A percentile compares a stretch with the other conserved stretches of the same genome.
Evolutionary conservation across 1,140 invertebrate species (phyloP).

Genomic region (Cyclina sinensis): DNA sequence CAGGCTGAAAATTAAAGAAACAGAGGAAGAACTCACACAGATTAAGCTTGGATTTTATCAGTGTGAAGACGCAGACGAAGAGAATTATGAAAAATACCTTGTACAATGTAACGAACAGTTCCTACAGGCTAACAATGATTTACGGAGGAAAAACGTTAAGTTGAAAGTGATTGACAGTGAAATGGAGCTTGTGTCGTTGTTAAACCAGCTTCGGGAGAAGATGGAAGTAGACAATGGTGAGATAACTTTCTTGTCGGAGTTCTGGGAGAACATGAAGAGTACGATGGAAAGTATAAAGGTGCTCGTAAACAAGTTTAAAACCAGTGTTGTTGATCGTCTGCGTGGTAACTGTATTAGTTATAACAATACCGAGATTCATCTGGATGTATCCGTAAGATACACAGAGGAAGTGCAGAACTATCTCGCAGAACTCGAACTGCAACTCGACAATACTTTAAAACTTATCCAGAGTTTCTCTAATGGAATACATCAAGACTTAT

Average conservation of each 20-base stretch:
- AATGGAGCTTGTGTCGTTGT: constrained; percentile 76
- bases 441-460: constrained; percentile 74
- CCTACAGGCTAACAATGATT: constrained; percentile 80
- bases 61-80: constrained; percentile 67
- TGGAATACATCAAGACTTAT: constrained; percentile 81
- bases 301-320: constrained; percentile 79
- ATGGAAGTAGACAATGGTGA: constrained; percentile 73
- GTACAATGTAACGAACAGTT: constrained; percentile 78
- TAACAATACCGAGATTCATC: constrained; percentile 74
- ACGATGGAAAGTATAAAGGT: constrained; percentile 74
- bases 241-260: constrained; percentile 79
- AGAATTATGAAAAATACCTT: constrained; percentile 69
- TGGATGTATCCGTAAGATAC: constrained; percentile 81
- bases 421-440: constrained; percentile 75
- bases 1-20: constrained; percentile 74
- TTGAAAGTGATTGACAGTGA: constrained; percentile 82
- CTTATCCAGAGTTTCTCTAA: constrained; percentile 79
- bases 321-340: constrained; percentile 79
- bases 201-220: constrained; percentile 79
- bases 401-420: constrained; percentile 78
- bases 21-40: constrained; percentile 72
- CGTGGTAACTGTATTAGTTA: constrained; percentile 82
- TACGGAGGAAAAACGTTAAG: constrained; percentile 77
- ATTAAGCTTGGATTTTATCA: constrained; percentile 75
- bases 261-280: constrained; percentile 82